phyloP scores from a whole-genome alignment of 1,140 invertebrate species.

The Pachypsylla venusta region DNA sequence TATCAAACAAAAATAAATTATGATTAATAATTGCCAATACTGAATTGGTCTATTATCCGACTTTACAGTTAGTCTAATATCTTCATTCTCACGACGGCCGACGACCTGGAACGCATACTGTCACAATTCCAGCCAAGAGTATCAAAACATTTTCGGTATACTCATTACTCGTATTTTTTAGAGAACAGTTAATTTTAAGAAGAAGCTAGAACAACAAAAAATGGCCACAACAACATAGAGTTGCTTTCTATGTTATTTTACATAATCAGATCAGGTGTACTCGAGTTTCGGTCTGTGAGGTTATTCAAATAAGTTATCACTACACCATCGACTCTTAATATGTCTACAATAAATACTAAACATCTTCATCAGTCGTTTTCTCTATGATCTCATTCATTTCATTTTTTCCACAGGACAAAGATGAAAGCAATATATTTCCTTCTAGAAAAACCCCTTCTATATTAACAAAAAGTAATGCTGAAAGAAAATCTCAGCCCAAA shows the following conservation, averaged over 20 bases:
- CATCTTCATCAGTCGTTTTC: background rate
- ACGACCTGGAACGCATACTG: no score
- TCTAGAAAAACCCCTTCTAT: conserved; percentile 20
- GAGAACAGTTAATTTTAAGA: no score
- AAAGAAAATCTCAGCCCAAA: conserved; percentile 16
- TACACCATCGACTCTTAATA: background rate
- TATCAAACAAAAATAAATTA: no score
- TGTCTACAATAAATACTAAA: background rate
- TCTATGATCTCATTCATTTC: background rate
- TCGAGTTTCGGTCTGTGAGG: no score
- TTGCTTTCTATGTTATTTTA: background rate
- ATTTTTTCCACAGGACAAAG: conserved; percentile 18
- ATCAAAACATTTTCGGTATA: no score
- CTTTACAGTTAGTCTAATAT: no score
- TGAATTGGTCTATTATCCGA: no score
- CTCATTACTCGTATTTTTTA: no score
- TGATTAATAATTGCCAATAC: no score
- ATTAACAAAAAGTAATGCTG: conserved; percentile 21
- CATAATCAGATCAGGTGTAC: background rate
- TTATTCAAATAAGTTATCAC: background rate
- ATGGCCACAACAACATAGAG: background rate
- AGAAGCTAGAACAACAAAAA: no score
- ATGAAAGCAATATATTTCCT: conserved; percentile 20
- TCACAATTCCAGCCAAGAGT: no score
- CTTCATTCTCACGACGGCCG: no score